A percentile compares a stretch with the other conserved stretches of the same genome.
Conservation (phyloP, 2,113 vertebrate species). For the Ptyas mucosa region DNA sequence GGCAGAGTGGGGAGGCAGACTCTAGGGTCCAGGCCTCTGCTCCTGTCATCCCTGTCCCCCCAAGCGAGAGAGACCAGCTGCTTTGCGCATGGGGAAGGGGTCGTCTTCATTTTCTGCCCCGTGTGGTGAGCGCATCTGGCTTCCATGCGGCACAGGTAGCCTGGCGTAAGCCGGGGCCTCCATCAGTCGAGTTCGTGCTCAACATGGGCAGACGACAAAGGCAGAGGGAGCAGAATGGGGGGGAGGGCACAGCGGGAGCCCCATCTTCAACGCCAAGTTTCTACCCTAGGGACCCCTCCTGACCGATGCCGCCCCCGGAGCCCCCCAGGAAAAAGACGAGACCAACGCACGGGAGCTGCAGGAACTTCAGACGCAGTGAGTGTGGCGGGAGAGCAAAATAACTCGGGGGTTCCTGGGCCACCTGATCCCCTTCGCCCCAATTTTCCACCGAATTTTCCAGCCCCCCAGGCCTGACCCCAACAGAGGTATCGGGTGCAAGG, state of each 20-base stretch:
- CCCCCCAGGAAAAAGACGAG: slow-evolving; percentile 79
- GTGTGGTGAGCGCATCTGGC: neutral
- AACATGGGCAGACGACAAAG: fast-evolving
- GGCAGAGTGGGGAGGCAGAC: neutral
- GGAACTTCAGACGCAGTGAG: slow-evolving; percentile 83
- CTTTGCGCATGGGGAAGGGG: neutral
- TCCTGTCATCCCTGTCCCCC: too few species aligned
- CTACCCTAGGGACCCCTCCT: slow-evolving; percentile 69
- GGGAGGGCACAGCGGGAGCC: too few species aligned
- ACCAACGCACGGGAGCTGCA: slow-evolving; percentile 69
- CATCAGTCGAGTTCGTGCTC: neutral
- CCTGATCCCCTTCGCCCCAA: neutral
- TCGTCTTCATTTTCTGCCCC: neutral
- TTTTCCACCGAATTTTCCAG: neutral
- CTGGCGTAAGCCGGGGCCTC: neutral
- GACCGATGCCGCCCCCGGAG: slow-evolving; percentile 82
- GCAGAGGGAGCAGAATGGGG: neutral
- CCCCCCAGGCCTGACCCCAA: neutral
- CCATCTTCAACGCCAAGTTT: neutral
- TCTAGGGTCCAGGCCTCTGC: neutral
- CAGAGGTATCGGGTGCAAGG: neutral
- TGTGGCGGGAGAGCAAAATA: too few species aligned
- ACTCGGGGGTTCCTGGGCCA: neutral
- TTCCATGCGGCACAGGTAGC: too few species aligned
- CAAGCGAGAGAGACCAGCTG: too few species aligned